These are phyloP conservation scores for Nymphalis polychloros DNA, from an alignment of 2,888 invertebrate genomes.

Conservation along the genomic window DNA sequence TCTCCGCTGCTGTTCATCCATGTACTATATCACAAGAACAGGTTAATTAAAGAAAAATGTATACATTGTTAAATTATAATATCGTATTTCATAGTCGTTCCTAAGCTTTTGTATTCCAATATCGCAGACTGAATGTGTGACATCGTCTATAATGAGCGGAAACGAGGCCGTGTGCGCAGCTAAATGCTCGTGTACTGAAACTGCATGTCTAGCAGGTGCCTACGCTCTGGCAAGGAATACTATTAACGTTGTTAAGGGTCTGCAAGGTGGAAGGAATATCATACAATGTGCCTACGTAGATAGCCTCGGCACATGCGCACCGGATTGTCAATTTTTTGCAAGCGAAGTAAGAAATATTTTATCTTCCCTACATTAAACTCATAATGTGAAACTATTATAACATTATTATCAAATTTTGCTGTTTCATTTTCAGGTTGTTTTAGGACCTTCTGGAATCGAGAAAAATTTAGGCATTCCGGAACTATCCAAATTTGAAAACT, in stretches of 20 bases:
- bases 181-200: slow-evolving; percentile 56
- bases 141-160: slow-evolving; percentile 71
- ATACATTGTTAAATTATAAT: neutral
- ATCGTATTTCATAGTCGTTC: neutral
- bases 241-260: slow-evolving; percentile 67
- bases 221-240: slow-evolving; percentile 68
- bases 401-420: neutral
- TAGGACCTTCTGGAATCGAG: slow-evolving; percentile 71
- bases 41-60: slow-evolving; percentile 45
- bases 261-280: slow-evolving; percentile 58
- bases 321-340: slow-evolving; percentile 70
- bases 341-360: slow-evolving; percentile 55
- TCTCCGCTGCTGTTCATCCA: slow-evolving; percentile 83
- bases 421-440: slow-evolving; percentile 52
- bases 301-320: slow-evolving; percentile 64
- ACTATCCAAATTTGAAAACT: slow-evolving; percentile 70
- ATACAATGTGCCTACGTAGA: slow-evolving; percentile 70
- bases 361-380: neutral
- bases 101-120: no score
- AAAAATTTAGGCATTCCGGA: slow-evolving; percentile 69
- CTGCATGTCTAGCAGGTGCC: slow-evolving; percentile 68
- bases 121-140: slow-evolving; percentile 67
- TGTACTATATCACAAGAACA: slow-evolving; percentile 74
- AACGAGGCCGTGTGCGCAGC: slow-evolving; percentile 62
- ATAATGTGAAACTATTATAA: neutral